A percentile compares a stretch with the other conserved stretches of the same genome.
Conservation (phyloP, 2,888 invertebrate genomes). For the Idaea aversata region DNA sequence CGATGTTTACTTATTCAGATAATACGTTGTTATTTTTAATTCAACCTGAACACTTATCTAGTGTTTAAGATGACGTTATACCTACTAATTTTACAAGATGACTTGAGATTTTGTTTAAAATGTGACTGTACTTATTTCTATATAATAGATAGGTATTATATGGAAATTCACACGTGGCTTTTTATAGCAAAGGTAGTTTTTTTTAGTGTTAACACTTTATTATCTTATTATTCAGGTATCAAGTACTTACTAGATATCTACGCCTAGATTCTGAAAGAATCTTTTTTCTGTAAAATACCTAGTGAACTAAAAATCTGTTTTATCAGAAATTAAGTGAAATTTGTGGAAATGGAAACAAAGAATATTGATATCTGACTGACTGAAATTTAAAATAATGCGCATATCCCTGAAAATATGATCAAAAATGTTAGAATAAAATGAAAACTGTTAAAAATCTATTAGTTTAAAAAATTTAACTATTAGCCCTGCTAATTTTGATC, state of each 20-base stretch:
- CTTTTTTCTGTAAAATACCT: neutral
- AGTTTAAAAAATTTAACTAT: too few species aligned
- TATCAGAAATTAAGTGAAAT: neutral
- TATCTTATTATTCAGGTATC: neutral
- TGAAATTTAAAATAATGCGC: too few species aligned
- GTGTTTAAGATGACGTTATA: neutral
- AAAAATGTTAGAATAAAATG: too few species aligned
- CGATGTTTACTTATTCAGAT: neutral
- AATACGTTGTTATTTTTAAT: neutral
- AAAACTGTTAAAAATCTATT: too few species aligned
- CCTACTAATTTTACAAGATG: neutral
- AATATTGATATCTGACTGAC: neutral
- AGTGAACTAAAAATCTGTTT: neutral
- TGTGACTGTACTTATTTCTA: neutral
- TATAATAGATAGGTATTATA: neutral
- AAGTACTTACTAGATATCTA: neutral
- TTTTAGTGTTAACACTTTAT: neutral
- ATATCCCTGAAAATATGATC: too few species aligned
- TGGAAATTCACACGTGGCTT: neutral
- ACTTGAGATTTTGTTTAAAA: neutral
- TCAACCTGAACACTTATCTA: neutral
- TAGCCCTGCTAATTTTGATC: too few species aligned
- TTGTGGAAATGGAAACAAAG: neutral
- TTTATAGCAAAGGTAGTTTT: neutral
- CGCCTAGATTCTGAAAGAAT: neutral